A percentile compares a stretch with the other conserved stretches of the same genome.
Conservation (phyloP, 2,888 invertebrate species). For the Conus canariensis region DNA sequence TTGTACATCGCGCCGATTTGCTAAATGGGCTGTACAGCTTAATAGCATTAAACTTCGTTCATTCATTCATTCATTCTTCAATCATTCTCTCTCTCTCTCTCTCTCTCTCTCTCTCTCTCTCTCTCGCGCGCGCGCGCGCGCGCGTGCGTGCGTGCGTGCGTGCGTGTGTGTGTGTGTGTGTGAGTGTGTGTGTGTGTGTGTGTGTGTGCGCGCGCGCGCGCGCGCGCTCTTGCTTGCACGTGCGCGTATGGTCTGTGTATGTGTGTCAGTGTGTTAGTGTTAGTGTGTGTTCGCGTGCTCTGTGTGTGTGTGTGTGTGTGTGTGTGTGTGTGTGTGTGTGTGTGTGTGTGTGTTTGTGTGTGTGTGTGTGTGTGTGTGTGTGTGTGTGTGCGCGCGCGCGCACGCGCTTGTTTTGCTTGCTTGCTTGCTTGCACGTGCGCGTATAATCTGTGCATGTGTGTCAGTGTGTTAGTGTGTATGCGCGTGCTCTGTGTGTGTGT, state of each 20-base stretch:
- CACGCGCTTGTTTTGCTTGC: no score
- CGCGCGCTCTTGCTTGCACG: no score
- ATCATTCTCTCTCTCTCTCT: neutral
- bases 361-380: neutral
- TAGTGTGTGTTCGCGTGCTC: neutral
- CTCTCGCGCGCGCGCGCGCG: neutral
- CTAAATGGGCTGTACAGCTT: no score
- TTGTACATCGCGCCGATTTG: no score
- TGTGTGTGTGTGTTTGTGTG: neutral
- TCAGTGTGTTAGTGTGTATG: no score
- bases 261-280: neutral
- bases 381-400: neutral
- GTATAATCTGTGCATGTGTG: no score
- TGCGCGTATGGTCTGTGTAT: neutral
- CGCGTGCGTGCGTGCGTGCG: neutral
- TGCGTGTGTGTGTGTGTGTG: neutral
- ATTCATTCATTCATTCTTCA: neutral
- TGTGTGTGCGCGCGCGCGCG: neutral
- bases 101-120: conserved; percentile 12
- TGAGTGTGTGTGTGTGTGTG: neutral
- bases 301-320: no score
- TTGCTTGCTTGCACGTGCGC: no score
- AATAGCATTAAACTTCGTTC: neutral
- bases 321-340: no score
- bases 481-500: no score